phyloP scores from a whole-genome alignment of 2,888 invertebrate genomes.

The Synergus itoensis region DNA sequence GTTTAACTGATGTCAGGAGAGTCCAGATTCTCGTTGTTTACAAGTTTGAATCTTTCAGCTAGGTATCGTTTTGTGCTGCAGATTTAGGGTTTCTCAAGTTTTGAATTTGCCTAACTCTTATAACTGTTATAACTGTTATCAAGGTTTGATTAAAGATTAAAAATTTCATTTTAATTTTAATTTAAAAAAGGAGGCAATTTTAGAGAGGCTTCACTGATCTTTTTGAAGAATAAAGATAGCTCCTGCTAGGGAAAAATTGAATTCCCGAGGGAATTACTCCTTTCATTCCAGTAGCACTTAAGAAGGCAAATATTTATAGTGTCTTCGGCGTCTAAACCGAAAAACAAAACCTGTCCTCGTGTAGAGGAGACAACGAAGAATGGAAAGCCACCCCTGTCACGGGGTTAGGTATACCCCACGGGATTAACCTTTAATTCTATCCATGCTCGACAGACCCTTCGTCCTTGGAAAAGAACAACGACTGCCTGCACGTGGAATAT shows the following conservation, averaged over 20 bases:
- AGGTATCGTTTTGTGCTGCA: too few relatives aligned
- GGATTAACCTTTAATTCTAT: conserved; percentile 78
- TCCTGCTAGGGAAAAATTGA: conserved; percentile 4
- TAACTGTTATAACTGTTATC: too few relatives aligned
- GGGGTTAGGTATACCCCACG: conserved; percentile 64
- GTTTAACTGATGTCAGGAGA: too few relatives aligned
- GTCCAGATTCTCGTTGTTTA: too few relatives aligned
- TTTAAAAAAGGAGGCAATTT: neutral
- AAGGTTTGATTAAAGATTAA: too few relatives aligned
- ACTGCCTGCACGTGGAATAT: conserved; percentile 59
- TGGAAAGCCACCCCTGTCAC: conserved; percentile 50
- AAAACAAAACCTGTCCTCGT: conserved; percentile 66
- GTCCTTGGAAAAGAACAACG: conserved; percentile 62
- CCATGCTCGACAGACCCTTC: conserved; percentile 67
- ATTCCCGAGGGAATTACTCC: conserved; percentile 26
- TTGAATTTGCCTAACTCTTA: too few relatives aligned
- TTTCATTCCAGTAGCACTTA: conserved; percentile 67
- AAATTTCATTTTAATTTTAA: too few relatives aligned
- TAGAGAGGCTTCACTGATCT: neutral
- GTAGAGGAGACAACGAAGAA: conserved; percentile 51
- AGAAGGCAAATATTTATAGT: conserved; percentile 75
- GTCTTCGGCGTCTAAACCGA: conserved; percentile 55
- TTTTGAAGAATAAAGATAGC: neutral
- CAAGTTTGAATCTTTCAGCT: too few relatives aligned
- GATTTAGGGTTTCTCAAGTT: too few relatives aligned